Conservation (phyloP, 2,888 invertebrate genomes). For the Molanna angustata region DNA sequence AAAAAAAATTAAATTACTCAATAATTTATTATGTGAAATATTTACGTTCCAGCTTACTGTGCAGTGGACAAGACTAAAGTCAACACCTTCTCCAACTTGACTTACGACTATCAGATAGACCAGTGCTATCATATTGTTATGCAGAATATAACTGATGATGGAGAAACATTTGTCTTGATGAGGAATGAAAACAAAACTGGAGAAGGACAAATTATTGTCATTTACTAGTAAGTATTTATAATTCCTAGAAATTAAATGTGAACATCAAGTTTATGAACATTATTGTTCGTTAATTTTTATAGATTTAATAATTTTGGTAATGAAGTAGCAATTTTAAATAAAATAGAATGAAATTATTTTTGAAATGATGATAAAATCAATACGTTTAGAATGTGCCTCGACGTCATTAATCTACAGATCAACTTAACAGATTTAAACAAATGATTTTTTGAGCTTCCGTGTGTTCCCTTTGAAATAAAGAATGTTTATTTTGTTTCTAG, state of each 20-base stretch:
- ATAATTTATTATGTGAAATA: no score
- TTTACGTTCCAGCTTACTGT: conserved; percentile 49
- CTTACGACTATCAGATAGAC: conserved; percentile 46
- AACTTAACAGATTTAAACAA: no score
- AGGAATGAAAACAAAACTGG: conserved; percentile 14
- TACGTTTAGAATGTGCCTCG: no score
- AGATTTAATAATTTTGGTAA: no score
- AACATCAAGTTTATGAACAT: neutral
- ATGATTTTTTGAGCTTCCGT: no score
- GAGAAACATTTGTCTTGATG: conserved; percentile 39
- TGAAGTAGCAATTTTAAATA: no score
- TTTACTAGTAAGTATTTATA: conserved; percentile 40
- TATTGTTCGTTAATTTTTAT: no score
- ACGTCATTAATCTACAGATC: no score
- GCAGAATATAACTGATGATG: conserved; percentile 42
- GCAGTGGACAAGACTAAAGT: conserved; percentile 48
- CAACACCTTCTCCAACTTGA: conserved; percentile 57
- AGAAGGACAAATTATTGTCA: conserved; percentile 30
- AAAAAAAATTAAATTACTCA: neutral
- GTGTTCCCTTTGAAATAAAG: no score
- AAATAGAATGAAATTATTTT: no score
- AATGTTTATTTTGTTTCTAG: no score
- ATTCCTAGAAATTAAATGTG: neutral
- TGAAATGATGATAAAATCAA: no score
- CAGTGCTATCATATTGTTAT: conserved; percentile 53